Evolutionary conservation across 2,797 vertebrate species (phyloP), one percentile per base, ranked within the genome.

Genomic region (Schizopygopsis malacanthus): DNA sequence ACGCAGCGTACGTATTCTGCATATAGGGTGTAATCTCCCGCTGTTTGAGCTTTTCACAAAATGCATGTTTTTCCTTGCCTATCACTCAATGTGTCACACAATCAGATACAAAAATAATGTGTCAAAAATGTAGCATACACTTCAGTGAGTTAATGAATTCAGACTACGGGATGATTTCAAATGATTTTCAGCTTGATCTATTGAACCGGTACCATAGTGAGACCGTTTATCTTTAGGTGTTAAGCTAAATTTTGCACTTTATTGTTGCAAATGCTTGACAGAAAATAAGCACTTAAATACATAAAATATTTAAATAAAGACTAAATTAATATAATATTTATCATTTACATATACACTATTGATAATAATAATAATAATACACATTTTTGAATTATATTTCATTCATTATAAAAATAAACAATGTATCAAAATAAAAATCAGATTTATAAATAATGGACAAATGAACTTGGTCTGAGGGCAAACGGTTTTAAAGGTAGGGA

Each of bases 101-200:
- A 11, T n/a, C 33, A 41, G 75, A 77, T 78, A 78, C 75, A 59
- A 59, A 78, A 78, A 78, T 41, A 78, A 78, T 41, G 75, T 59
- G 52, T 78, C 52, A 78, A 59, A 59, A n/a, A 41, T 78, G 0
- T 41, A 59, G 59, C 52, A 39, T 78, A 39, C 20, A 39, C 75
- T 78, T 78, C 52, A 41, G 54, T n/a, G 75, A 77, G 75, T 77
- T 56, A 77, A 77, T 15, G 33, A 77, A 56, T 13, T 77, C 33
- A 77, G 75, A n/a, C 50, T 22, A n/a, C 75, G 15, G 33, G 6
- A 56, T n/a, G 18, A 12, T 77, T 77, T n/a, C 25, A 77, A 39
- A 56, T 15, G 5, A 56, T 56, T 22, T 77, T n/a, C 33, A 39
- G 75, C 50, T 56, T 20, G 7, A 56, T 77, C 20, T 56, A 15